phyloP scores from a whole-genome alignment of 2,113 vertebrate genomes.

The Scomber scombrus region DNA sequence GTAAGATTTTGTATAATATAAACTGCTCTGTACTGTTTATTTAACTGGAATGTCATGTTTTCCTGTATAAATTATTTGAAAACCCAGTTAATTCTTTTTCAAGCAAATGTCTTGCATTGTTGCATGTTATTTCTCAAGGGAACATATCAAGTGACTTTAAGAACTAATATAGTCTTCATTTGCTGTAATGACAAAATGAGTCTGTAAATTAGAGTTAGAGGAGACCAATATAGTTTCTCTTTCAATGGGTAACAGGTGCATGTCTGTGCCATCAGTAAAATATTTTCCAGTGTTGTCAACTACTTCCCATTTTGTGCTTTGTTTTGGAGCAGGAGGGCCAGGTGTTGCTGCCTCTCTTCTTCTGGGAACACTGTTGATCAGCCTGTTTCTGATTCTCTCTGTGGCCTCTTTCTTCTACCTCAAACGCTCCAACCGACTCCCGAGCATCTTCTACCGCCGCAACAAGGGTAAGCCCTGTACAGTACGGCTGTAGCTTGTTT shows the following conservation, averaged over 20 bases:
- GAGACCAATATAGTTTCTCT: no score
- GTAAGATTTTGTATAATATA: conserved; percentile 67
- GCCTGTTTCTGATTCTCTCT: conserved; percentile 92
- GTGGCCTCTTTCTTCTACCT: conserved; percentile 98
- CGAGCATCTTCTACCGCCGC: conserved; percentile 89
- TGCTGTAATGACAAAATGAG: no score
- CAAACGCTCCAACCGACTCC: conserved; percentile 93
- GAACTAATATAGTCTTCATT: no score
- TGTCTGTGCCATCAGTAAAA: no score
- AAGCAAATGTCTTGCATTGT: no score
- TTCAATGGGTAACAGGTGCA: no score
- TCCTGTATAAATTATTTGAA: not conserved
- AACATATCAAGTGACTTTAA: no score
- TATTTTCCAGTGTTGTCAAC: no score
- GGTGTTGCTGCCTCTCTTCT: conserved; percentile 92
- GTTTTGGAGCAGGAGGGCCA: conserved; percentile 85
- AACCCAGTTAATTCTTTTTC: no score
- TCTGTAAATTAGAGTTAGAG: no score
- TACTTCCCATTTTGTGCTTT: conserved; percentile 17
- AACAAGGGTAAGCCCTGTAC: conserved; percentile 88
- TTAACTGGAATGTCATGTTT: not conserved
- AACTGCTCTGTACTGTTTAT: not conserved
- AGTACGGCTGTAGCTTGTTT: not conserved
- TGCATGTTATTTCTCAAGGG: no score
- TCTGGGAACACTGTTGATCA: conserved; percentile 92